These are phyloP conservation scores for Scaptomyza pallida DNA, from an alignment of 1,140 invertebrate species.

Conservation along the genomic window DNA sequence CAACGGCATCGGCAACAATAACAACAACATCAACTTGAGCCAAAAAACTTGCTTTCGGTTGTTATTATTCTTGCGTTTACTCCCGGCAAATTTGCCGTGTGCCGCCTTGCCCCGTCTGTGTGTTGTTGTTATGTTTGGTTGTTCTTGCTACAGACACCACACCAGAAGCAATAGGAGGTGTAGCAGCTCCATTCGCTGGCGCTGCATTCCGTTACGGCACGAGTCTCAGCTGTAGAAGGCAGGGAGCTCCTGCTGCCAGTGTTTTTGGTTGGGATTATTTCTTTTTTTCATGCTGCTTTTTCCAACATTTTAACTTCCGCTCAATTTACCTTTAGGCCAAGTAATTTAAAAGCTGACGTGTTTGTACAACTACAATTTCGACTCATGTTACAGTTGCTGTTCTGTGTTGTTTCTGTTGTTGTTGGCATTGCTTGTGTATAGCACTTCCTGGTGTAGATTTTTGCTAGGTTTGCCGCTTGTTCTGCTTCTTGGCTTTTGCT, in stretches of 20 bases:
- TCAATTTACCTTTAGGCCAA: constrained; percentile 83
- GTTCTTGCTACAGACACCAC: constrained; percentile 39
- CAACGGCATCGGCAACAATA: constrained; percentile 20
- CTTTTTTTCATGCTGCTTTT: constrained; percentile 70
- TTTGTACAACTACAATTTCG: constrained; percentile 82
- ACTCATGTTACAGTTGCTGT: constrained; percentile 78
- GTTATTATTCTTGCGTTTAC: constrained; percentile 81
- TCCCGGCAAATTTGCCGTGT: constrained; percentile 80
- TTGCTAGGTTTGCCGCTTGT: constrained; percentile 63
- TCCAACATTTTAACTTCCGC: constrained; percentile 83
- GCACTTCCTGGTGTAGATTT: constrained; percentile 78
- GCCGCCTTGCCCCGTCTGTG: constrained; percentile 39
- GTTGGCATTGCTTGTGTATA: constrained; percentile 74
- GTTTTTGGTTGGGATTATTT: constrained; percentile 54
- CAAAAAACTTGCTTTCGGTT: constrained; percentile 79
- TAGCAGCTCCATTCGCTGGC: constrained; percentile 24
- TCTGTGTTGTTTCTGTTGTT: constrained; percentile 37
- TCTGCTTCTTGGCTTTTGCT: constrained; percentile 56
- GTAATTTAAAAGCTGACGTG: constrained; percentile 83
- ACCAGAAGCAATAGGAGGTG: constrained; percentile 9
- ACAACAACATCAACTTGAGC: constrained; percentile 54
- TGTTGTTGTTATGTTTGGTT: not conserved
- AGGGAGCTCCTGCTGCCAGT: constrained; percentile 27
- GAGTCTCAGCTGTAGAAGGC: constrained; percentile 5
- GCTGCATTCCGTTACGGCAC: constrained; percentile 56